phyloP scores from a whole-genome alignment of 2,888 invertebrate genomes.

The Cotesia congregata region DNA sequence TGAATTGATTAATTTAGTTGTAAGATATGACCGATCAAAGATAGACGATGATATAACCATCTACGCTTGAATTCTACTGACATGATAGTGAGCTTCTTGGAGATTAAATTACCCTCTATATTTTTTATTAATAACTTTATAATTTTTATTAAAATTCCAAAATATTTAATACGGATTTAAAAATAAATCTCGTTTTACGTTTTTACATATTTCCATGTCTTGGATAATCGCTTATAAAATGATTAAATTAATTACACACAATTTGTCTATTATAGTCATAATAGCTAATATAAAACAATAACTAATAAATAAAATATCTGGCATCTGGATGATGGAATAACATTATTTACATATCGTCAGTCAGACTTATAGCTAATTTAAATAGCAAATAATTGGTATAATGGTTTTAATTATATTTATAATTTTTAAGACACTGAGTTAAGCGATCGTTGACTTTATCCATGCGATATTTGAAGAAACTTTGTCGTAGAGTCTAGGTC shows the following conservation, averaged over 20 bases:
- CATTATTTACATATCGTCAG: constrained; percentile 21
- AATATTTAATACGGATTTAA: no score
- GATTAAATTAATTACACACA: neutral
- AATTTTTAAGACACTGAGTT: constrained; percentile 37
- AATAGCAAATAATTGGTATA: neutral
- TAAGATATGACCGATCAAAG: no score
- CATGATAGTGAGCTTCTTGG: no score
- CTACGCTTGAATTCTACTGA: no score
- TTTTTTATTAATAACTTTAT: no score
- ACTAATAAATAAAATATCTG: constrained; percentile 25
- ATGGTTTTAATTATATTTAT: neutral
- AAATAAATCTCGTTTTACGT: no score
- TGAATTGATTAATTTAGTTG: no score
- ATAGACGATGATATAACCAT: no score
- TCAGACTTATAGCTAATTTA: neutral
- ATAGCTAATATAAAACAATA: neutral
- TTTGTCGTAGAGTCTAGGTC: constrained; percentile 87
- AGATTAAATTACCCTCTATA: no score
- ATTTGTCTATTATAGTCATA: neutral
- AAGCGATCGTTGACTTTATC: constrained; percentile 83
- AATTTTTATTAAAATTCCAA: no score
- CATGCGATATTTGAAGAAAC: constrained; percentile 87
- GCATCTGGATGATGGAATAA: constrained; percentile 23
- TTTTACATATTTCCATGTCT: neutral
- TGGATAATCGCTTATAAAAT: neutral